A percentile compares a stretch with the other conserved stretches of the same genome.
phyloP scores from a whole-genome alignment of 1,140 invertebrate genomes.

The Cryptotermes secundus region DNA sequence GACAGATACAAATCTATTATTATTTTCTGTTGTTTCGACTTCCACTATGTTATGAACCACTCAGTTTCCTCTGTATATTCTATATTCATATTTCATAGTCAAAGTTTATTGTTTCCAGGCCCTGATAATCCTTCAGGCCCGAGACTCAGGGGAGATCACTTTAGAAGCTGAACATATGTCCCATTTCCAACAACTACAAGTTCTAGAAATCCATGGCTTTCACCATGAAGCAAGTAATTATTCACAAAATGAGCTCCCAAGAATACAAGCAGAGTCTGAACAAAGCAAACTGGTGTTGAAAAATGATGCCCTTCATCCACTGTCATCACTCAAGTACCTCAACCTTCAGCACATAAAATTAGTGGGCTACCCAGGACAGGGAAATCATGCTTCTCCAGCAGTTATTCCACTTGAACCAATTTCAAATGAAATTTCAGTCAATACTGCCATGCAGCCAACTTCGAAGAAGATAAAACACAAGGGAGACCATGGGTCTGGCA shows the following conservation, averaged over 20 bases:
- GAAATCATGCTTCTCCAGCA: slow-evolving; percentile 22
- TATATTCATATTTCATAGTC: no score
- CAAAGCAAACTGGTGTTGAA: background rate
- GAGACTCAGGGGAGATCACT: slow-evolving; percentile 27
- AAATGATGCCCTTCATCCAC: slow-evolving; percentile 19
- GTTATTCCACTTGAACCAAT: background rate
- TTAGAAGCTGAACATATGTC: slow-evolving; percentile 29
- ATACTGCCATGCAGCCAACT: background rate
- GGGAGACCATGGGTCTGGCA: background rate
- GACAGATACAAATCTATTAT: no score
- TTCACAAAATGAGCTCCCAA: background rate
- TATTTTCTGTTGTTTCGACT: no score
- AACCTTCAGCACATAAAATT: slow-evolving; percentile 30
- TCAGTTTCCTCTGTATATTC: no score
- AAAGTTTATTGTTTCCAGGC: slow-evolving; percentile 20
- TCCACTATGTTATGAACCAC: no score
- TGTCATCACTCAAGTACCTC: slow-evolving; percentile 28
- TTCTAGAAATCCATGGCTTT: slow-evolving; percentile 31
- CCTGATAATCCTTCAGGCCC: slow-evolving; percentile 29
- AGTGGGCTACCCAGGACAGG: background rate
- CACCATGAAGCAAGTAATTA: slow-evolving; percentile 15
- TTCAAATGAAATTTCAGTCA: background rate
- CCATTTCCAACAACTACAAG: slow-evolving; percentile 22
- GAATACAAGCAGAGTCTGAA: background rate
- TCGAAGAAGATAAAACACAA: background rate